phyloP scores from a whole-genome alignment of 2,888 invertebrate species.

The Ophion obscuratus region DNA sequence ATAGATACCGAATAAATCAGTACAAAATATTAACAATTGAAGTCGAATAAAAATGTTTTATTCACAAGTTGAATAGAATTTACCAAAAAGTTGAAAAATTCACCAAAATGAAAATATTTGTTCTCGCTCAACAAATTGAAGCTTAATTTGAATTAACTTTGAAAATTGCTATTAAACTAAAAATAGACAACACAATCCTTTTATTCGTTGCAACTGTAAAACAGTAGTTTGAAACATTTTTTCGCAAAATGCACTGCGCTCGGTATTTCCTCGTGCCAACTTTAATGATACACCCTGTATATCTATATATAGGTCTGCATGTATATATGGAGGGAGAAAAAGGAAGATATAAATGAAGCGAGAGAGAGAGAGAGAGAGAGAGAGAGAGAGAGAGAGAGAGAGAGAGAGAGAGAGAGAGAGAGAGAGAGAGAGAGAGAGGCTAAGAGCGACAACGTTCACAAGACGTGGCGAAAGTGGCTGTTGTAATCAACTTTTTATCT shows the following conservation, averaged over 20 bases:
- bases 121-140: neutral
- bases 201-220: neutral
- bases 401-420: slow-evolving; percentile 3
- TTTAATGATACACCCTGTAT: neutral
- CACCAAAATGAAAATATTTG: neutral
- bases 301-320: slow-evolving; percentile 4
- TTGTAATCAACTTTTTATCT: slow-evolving; percentile 66
- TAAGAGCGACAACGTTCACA: slow-evolving; percentile 25
- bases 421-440: slow-evolving; percentile 16
- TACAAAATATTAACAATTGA: neutral
- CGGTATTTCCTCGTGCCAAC: neutral
- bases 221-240: neutral
- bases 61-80: no score
- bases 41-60: neutral
- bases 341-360: neutral
- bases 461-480: slow-evolving; percentile 51
- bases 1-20: no score
- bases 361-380: slow-evolving; percentile 12
- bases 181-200: neutral
- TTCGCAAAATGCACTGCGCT: neutral
- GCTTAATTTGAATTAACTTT: neutral
- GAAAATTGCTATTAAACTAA: neutral
- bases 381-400: neutral
- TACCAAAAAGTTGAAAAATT: no score
- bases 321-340: neutral